Conservation (phyloP, 2,113 vertebrate genomes). For the Cynocephalus volans region DNA sequence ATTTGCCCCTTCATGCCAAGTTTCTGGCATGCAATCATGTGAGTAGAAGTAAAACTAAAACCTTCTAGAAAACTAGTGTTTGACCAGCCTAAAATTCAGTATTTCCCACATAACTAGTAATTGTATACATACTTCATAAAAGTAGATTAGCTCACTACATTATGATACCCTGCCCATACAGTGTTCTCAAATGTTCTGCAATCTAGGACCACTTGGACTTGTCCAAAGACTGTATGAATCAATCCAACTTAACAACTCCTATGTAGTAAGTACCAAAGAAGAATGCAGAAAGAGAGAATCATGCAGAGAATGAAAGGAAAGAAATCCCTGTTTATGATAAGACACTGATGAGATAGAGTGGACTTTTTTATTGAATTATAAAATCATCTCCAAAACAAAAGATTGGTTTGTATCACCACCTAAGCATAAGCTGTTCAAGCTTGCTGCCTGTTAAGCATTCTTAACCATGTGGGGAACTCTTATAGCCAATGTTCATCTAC, state of each 20-base stretch:
- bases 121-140: not conserved
- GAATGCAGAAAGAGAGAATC: not conserved
- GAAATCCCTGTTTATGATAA: not conserved
- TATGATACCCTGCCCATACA: too few species aligned
- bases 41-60: slow-evolving; percentile 54
- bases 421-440: slow-evolving; percentile 36
- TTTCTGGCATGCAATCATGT: not conserved
- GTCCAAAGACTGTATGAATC: not conserved
- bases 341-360: slow-evolving; percentile 52
- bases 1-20: not conserved
- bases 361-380: slow-evolving; percentile 52
- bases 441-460: not conserved
- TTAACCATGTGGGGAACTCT: not conserved
- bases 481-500: not conserved
- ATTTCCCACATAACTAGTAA: not conserved
- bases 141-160: not conserved
- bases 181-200: not conserved
- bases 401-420: not conserved
- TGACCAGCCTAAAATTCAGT: not conserved
- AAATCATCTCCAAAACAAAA: slow-evolving; percentile 38
- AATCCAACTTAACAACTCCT: not conserved
- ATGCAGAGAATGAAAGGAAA: not conserved
- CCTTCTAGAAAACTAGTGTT: slow-evolving; percentile 50
- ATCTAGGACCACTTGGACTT: not conserved
- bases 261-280: not conserved